A percentile compares a stretch with the other conserved stretches of the same genome.
These are phyloP conservation scores for Sapajus apella DNA, from an alignment of 2,113 vertebrate genomes.

Conservation along the genomic window DNA sequence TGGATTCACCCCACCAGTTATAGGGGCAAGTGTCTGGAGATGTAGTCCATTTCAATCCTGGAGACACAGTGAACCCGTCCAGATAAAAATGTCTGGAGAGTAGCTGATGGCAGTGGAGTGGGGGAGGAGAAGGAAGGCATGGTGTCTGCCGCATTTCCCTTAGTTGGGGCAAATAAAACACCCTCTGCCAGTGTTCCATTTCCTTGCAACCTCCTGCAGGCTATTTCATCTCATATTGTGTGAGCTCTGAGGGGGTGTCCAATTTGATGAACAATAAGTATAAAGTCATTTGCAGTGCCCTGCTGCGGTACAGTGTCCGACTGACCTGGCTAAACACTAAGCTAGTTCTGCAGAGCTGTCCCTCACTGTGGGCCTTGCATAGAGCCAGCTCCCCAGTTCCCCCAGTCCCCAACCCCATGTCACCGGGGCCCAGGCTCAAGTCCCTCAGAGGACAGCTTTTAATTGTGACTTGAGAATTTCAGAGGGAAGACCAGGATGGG, in stretches of 20 bases:
- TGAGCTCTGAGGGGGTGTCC: conserved; percentile 79
- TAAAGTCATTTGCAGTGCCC: conserved; percentile 80
- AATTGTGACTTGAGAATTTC: background rate
- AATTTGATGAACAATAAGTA: conserved; percentile 81
- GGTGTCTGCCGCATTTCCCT: conserved; percentile 58
- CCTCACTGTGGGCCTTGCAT: background rate
- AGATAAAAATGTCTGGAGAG: conserved; percentile 19
- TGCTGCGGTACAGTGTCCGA: conserved; percentile 60
- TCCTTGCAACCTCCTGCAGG: conserved; percentile 71
- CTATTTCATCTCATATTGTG: conserved; percentile 80
- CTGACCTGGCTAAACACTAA: conserved; percentile 57
- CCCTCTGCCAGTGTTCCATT: conserved; percentile 66
- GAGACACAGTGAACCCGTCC: background rate
- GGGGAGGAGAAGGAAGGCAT: background rate
- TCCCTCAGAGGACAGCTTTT: background rate
- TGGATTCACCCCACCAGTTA: background rate
- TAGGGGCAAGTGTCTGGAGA: conserved; percentile 26
- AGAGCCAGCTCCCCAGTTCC: fast-evolving
- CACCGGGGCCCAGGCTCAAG: background rate
- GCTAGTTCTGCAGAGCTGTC: background rate
- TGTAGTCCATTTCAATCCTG: conserved; percentile 22
- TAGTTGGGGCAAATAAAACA: background rate
- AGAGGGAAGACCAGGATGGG: background rate
- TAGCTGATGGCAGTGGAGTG: background rate
- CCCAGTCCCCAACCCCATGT: fast-evolving